Evolutionary conservation across 35 echinoderm and acorn worm genomes (phyloP).

Genomic region (Apostichopus parvimensis): DNA sequence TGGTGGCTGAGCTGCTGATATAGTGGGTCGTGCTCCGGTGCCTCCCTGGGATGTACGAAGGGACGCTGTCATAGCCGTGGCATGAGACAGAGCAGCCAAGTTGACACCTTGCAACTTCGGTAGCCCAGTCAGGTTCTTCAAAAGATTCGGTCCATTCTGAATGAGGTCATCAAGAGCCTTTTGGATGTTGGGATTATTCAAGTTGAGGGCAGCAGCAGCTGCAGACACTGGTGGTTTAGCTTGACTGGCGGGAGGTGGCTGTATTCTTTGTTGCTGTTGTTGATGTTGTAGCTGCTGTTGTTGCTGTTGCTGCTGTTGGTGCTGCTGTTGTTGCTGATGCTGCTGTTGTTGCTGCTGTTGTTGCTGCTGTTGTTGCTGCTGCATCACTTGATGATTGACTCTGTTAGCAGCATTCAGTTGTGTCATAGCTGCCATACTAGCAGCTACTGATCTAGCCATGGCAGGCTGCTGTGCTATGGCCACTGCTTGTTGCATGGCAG

Average conservation of each 20-base stretch:
- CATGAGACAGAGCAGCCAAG: constrained; percentile 32
- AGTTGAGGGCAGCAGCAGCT: constrained; percentile 51
- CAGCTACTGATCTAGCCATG: constrained; percentile 5
- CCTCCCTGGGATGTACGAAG: constrained; percentile 3
- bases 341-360: neutral
- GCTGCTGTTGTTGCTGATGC: neutral
- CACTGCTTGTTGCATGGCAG: constrained; percentile 8
- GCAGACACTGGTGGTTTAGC: neutral
- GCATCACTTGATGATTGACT: neutral
- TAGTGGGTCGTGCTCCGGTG: neutral
- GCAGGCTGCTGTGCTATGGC: neutral
- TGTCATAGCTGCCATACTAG: neutral
- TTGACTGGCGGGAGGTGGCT: neutral
- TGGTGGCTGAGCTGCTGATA: neutral
- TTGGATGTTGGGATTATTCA: constrained; percentile 92
- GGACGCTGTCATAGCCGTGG: constrained; percentile 34
- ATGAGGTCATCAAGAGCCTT: constrained; percentile 95
- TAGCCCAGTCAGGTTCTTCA: constrained; percentile 59
- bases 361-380: neutral
- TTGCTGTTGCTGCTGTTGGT: neutral
- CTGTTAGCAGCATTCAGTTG: constrained; percentile 11
- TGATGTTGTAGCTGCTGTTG: constrained; percentile 18
- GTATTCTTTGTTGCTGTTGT: neutral
- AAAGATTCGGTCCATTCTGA: constrained; percentile 80
- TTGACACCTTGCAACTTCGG: constrained; percentile 38